These are phyloP conservation scores for Probaryconus sp. DNA, from an alignment of 1,140 invertebrate species.

Conservation along the genomic window DNA sequence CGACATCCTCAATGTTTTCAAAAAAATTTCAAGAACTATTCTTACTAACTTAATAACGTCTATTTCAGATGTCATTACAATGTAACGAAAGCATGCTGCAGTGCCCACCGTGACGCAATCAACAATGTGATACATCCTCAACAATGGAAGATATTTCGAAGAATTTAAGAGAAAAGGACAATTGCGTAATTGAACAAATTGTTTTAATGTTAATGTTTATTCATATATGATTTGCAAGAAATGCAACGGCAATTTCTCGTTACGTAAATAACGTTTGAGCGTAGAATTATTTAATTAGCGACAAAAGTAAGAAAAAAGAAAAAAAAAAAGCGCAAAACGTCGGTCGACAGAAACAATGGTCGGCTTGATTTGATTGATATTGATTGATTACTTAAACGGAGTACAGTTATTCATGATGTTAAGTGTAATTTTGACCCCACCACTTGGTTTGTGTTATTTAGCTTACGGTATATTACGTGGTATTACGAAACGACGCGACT, in stretches of 20 bases:
- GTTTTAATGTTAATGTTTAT: not conserved
- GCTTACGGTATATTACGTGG: conserved; percentile 61
- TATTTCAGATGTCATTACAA: too few species aligned
- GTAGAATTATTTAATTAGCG: conserved; percentile 25
- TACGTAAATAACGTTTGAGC: conserved; percentile 26
- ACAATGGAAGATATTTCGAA: too few species aligned
- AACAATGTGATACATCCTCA: too few species aligned
- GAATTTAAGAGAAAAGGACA: too few species aligned
- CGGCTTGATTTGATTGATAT: conserved; percentile 41
- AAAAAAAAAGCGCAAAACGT: conserved; percentile 22
- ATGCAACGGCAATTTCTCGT: not conserved
- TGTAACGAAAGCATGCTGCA: too few species aligned
- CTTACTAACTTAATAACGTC: too few species aligned
- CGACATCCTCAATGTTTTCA: too few species aligned
- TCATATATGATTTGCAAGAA: not conserved
- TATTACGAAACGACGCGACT: conserved; percentile 58
- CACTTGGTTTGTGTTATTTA: conserved; percentile 29
- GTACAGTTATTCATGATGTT: conserved; percentile 34
- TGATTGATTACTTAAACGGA: conserved; percentile 36
- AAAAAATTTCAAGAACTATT: too few species aligned
- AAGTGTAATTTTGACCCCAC: conserved; percentile 30
- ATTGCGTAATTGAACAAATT: too few species aligned
- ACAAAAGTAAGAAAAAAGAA: too few species aligned
- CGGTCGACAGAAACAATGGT: conserved; percentile 22
- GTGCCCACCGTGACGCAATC: too few species aligned